Percentiles rank a stretch among this genome's conserved stretches.
These are phyloP conservation scores for Exephanes ischioxanthus DNA, from an alignment of 2,888 invertebrate species.

Conservation along the genomic window DNA sequence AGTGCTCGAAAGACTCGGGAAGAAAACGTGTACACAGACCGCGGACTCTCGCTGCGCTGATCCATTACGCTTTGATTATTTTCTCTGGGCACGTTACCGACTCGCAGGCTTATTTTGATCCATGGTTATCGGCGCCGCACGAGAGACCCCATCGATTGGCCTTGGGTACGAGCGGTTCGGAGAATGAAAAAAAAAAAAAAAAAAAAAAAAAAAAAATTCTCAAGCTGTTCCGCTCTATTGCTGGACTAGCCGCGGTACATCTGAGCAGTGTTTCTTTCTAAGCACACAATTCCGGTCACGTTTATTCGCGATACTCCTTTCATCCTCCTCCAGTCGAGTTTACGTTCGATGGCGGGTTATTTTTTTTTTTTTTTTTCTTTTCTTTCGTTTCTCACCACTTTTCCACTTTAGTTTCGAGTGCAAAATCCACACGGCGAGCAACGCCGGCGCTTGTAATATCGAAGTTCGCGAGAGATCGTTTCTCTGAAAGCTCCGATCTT, in stretches of 20 bases:
- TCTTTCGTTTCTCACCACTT: slow-evolving; percentile 28
- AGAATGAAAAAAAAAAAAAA: slow-evolving; percentile 1
- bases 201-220: slow-evolving; percentile 26
- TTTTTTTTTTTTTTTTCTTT: slow-evolving; percentile 9
- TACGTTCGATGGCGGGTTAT: background rate
- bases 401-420: slow-evolving; percentile 56
- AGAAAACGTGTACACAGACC: background rate
- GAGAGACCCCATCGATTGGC: slow-evolving; percentile 56
- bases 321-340: slow-evolving; percentile 36
- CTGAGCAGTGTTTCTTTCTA: slow-evolving; percentile 22
- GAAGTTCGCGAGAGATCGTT: slow-evolving; percentile 38
- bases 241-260: slow-evolving; percentile 24
- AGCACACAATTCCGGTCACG: slow-evolving; percentile 41
- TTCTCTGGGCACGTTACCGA: slow-evolving; percentile 46
- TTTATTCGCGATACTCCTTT: slow-evolving; percentile 43
- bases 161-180: slow-evolving; percentile 43
- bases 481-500: slow-evolving; percentile 51
- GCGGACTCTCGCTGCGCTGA: slow-evolving; percentile 35
- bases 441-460: slow-evolving; percentile 18
- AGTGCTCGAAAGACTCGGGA: slow-evolving; percentile 27
- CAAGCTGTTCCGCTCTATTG: slow-evolving; percentile 51
- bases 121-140: slow-evolving; percentile 60
- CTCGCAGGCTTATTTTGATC: slow-evolving; percentile 61
- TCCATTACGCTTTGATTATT: slow-evolving; percentile 66
- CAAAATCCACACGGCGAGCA: slow-evolving; percentile 30